phyloP scores from a whole-genome alignment of 2,113 vertebrate genomes.

The Galbula dea region DNA sequence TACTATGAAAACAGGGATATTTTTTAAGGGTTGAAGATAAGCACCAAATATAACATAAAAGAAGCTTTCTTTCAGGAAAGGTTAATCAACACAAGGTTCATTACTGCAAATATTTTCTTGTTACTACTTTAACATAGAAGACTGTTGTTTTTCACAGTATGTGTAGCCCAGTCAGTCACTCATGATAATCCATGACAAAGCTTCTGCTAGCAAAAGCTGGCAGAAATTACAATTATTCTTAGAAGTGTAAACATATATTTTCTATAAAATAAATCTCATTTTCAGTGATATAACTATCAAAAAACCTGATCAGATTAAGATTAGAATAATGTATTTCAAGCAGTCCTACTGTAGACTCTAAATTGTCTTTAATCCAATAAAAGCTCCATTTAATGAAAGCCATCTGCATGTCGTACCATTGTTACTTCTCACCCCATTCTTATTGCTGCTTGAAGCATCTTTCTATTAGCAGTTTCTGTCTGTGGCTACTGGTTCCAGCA shows the following conservation, averaged over 20 bases:
- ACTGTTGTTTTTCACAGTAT: background rate
- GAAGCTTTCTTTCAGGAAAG: background rate
- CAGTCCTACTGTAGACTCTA: background rate
- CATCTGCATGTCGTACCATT: background rate
- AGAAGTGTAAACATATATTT: background rate
- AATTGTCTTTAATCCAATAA: constrained; percentile 30
- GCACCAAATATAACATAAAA: background rate
- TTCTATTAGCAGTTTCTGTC: background rate
- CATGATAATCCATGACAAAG: background rate
- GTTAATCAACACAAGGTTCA: background rate
- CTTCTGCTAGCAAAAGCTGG: background rate
- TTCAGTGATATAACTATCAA: background rate
- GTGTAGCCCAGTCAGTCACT: background rate
- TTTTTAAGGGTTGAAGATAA: background rate
- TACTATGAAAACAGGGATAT: background rate
- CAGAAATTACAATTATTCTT: background rate
- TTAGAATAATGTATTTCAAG: constrained; percentile 40
- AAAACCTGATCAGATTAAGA: too few species aligned
- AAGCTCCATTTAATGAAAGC: constrained; percentile 42
- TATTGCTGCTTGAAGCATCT: background rate
- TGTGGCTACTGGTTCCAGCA: background rate
- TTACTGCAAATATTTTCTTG: background rate
- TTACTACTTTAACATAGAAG: background rate
- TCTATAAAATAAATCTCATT: background rate
- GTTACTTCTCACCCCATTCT: background rate